Percentiles rank a stretch among this genome's conserved stretches.
Conservation (phyloP, 2,888 invertebrate species). For the Hemistola chrysoprasaria region DNA sequence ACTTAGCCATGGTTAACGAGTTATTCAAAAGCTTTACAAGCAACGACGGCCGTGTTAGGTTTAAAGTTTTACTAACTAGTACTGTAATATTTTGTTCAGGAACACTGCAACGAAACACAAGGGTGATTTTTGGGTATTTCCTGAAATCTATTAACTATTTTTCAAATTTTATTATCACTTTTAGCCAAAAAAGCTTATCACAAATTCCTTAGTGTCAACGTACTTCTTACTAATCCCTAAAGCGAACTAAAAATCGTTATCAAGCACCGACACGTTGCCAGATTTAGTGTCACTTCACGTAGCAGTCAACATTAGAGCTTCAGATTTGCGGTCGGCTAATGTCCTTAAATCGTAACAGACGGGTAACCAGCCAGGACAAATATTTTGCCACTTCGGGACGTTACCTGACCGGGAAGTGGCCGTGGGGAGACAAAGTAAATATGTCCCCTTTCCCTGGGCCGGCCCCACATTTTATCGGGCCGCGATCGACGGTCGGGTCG, state of each 20-base stretch:
- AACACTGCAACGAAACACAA: too few species aligned
- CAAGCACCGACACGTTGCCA: slow-evolving; percentile 1
- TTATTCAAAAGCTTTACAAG: slow-evolving; percentile 31
- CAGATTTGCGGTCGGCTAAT: slow-evolving; percentile 63
- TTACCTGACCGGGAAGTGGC: slow-evolving; percentile 79
- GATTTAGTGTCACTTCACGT: slow-evolving; percentile 28
- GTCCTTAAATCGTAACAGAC: slow-evolving; percentile 71
- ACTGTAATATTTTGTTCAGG: too few species aligned
- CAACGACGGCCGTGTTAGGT: slow-evolving; percentile 31
- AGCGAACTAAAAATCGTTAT: not conserved
- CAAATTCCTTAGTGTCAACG: slow-evolving; percentile 12
- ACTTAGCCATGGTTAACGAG: slow-evolving; percentile 60
- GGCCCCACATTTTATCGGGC: slow-evolving; percentile 81
- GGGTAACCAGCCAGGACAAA: slow-evolving; percentile 74
- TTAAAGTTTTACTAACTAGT: slow-evolving; percentile 29
- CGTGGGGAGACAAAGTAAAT: slow-evolving; percentile 80
- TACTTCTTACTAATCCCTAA: slow-evolving; percentile 4
- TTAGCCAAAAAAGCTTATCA: slow-evolving; percentile 1
- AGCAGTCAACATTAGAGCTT: slow-evolving; percentile 41
- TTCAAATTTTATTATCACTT: too few species aligned
- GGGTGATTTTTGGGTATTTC: too few species aligned
- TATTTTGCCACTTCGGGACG: slow-evolving; percentile 78
- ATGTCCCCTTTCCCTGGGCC: slow-evolving; percentile 75
- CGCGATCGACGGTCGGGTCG: slow-evolving; percentile 80
- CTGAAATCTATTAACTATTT: too few species aligned